A percentile compares a stretch with the other conserved stretches of the same genome.
These are phyloP conservation scores for Coelopa frigida DNA, from an alignment of 1,140 invertebrate genomes.

Conservation along the genomic window DNA sequence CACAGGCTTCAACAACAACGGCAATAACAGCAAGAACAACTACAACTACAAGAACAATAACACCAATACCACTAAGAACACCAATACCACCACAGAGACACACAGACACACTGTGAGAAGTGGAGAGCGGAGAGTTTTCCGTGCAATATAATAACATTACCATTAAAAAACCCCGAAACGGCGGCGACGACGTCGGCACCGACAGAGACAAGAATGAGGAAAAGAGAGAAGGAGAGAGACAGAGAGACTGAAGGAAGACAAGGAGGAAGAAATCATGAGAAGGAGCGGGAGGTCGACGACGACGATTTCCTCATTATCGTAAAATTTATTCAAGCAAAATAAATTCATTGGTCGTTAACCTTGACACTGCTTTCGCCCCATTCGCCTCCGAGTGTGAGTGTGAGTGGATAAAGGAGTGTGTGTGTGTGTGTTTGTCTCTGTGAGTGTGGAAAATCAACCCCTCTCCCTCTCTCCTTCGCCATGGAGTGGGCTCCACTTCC, in stretches of 20 bases:
- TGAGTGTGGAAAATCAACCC: no score
- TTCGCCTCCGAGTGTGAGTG: slow-evolving; percentile 13
- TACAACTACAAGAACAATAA: slow-evolving; percentile 2
- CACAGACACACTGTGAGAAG: not conserved
- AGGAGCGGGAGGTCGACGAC: no score
- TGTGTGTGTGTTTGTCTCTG: no score
- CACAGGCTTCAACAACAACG: not conserved
- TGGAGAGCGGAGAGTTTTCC: no score
- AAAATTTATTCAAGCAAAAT: not conserved
- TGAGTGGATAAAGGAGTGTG: slow-evolving; percentile 5
- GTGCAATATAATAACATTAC: slow-evolving; percentile 25
- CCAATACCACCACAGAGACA: not conserved
- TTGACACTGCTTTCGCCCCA: slow-evolving; percentile 40
- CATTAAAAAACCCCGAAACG: slow-evolving; percentile 45
- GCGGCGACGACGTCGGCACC: slow-evolving; percentile 46
- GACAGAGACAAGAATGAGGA: no score
- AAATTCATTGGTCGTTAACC: slow-evolving; percentile 45
- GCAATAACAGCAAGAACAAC: slow-evolving; percentile 4
- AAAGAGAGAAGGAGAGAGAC: no score
- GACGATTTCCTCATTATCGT: slow-evolving; percentile 46
- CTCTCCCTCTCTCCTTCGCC: no score
- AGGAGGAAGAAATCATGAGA: no score
- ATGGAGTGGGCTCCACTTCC: no score
- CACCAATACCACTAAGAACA: slow-evolving; percentile 1
- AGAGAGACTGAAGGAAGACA: no score